Evolutionary conservation across 2,888 invertebrate species (phyloP).

Genomic region (Erannis defoliaria): DNA sequence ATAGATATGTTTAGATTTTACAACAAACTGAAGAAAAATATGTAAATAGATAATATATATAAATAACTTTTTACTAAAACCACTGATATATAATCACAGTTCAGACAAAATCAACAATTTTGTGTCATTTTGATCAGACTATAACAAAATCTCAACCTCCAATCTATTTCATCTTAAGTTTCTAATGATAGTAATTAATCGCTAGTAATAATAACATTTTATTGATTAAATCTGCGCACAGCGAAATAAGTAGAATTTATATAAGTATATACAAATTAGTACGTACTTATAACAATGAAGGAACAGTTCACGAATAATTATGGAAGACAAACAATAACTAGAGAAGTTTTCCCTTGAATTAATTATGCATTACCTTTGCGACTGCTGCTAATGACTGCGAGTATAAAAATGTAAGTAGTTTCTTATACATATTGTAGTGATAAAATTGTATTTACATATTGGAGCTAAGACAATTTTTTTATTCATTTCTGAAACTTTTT

Average conservation of each 20-base stretch:
- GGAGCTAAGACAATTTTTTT: slow-evolving; percentile 63
- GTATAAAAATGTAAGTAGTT: slow-evolving; percentile 69
- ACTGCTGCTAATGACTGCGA: slow-evolving; percentile 61
- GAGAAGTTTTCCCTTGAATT: slow-evolving; percentile 51
- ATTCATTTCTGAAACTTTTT: slow-evolving; percentile 25
- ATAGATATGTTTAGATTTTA: slow-evolving; percentile 82
- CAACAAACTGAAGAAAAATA: slow-evolving; percentile 37
- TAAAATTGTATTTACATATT: slow-evolving; percentile 75
- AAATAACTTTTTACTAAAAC: too few relatives aligned
- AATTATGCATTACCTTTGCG: slow-evolving; percentile 54
- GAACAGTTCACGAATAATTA: slow-evolving; percentile 50
- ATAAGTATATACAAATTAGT: not conserved
- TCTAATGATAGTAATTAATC: not conserved
- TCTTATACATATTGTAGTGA: slow-evolving; percentile 46
- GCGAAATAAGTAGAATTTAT: slow-evolving; percentile 1
- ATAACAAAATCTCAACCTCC: not conserved
- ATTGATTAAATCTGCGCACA: not conserved
- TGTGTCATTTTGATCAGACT: not conserved
- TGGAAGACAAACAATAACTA: slow-evolving; percentile 77
- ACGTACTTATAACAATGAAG: slow-evolving; percentile 30
- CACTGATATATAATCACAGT: too few relatives aligned
- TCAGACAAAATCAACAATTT: not conserved
- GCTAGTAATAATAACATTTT: not conserved
- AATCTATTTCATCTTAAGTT: not conserved
- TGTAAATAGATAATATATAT: not conserved